These are phyloP conservation scores for Eilema sororculum DNA, from an alignment of 2,888 invertebrate genomes.

Conservation along the genomic window DNA sequence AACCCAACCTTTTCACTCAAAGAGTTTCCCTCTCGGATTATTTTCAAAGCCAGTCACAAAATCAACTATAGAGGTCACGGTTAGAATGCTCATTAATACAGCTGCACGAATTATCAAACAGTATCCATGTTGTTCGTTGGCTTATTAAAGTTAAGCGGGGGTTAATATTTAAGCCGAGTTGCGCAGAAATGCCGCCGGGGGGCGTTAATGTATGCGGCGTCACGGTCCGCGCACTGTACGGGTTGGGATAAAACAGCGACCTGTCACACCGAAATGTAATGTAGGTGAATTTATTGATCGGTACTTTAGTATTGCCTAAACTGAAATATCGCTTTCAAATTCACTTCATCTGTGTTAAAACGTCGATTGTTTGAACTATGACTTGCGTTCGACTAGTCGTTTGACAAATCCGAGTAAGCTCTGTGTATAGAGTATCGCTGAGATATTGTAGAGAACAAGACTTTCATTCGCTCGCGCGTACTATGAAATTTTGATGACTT, in stretches of 20 bases:
- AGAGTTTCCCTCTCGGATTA: not conserved
- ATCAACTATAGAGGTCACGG: slow-evolving; percentile 25
- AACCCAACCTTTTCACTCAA: not conserved
- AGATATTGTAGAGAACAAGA: too few relatives aligned
- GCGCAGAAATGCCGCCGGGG: slow-evolving; percentile 53
- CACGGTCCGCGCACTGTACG: slow-evolving; percentile 56
- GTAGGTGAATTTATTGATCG: slow-evolving; percentile 14
- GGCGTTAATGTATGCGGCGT: slow-evolving; percentile 66
- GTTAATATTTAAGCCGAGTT: slow-evolving; percentile 68
- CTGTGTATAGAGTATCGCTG: too few relatives aligned
- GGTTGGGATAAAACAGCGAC: slow-evolving; percentile 52
- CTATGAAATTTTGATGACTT: too few relatives aligned
- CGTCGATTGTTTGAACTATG: too few relatives aligned
- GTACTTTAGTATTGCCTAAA: not conserved
- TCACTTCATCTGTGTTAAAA: too few relatives aligned
- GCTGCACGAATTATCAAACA: slow-evolving; percentile 59
- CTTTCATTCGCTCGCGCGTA: too few relatives aligned
- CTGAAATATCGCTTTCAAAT: too few relatives aligned
- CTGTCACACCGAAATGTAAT: slow-evolving; percentile 44
- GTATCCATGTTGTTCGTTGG: slow-evolving; percentile 58
- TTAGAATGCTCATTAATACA: slow-evolving; percentile 38
- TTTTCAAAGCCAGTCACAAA: slow-evolving; percentile 2
- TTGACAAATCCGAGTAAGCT: too few relatives aligned
- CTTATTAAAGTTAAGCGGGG: slow-evolving; percentile 70
- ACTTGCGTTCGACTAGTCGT: too few relatives aligned